Base-by-base conservation (phyloP, 1,140 invertebrate genomes). In the Pseudomyrmex cubaensis region DNA sequence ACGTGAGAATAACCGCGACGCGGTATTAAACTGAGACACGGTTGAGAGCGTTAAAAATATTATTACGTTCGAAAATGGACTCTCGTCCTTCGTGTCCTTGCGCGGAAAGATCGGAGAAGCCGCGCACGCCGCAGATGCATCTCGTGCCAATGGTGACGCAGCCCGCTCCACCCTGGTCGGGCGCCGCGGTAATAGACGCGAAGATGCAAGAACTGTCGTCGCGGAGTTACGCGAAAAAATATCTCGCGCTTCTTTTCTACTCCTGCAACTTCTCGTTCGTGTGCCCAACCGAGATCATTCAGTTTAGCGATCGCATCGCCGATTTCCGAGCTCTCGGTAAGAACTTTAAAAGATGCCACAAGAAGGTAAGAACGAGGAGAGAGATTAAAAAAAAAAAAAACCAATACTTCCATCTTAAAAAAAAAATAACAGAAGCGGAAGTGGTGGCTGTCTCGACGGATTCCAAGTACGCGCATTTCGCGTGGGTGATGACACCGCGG, bases 281-380 rank as follows among this genome's bases (percentile, higher is more conserved):
- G 2, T 98, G 98, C 93, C 98, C 98, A 12, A 98, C 97, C 10
- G 98, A 98, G 94, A 98, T 99, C 70, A 98, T 98, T 91, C 97
- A 98, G 9, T 98, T 98, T 94, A 98, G 97, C 1, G 98, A 98
- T 83, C 95, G 96, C 50, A 95, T 95, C 2, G 95, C 96, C 17
- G 97, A 99, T 93, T 99, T 99, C 94, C 95, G 95, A 61, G 96
- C 96, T 90, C 96, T 98, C 90, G 95, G 96, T 91, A 89, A 48
- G n/a, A 78, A 78, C 25, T 35, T 35, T 35, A 35, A 20, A 20
- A 7, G 5, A 35, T 1, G 35, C 35, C 1, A 5, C 0, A 35
- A 25, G 25, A 25, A 25, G 25, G 25, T 35, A 35, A 35, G 35
- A 35, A 35, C 35, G 35, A 35, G 5, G 35, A 35, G 35, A 35